A percentile compares a stretch with the other conserved stretches of the same genome.
phyloP scores from a whole-genome alignment of 2,888 invertebrate genomes.

The Antheraea assamensis region DNA sequence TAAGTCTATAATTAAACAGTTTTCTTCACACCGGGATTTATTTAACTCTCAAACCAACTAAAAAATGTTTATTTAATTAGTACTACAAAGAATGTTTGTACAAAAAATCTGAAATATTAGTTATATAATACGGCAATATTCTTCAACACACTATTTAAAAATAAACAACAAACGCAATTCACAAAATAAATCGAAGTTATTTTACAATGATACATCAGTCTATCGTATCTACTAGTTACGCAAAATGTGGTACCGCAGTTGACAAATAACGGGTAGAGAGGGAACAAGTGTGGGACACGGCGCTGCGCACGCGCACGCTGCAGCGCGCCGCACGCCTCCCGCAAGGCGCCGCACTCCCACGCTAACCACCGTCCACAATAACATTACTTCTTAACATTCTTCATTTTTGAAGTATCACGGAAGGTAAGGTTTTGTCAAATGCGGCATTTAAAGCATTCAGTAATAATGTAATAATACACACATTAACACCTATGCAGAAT shows the following conservation, averaged over 20 bases:
- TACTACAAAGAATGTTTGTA: too few species aligned
- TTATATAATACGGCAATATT: not conserved
- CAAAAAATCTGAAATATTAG: too few species aligned
- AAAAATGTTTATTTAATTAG: too few species aligned
- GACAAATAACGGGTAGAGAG: conserved; percentile 43
- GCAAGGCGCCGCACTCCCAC: conserved; percentile 36
- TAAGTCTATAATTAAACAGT: too few species aligned
- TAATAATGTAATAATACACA: too few species aligned
- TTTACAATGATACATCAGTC: not conserved
- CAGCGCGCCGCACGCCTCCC: conserved; percentile 44
- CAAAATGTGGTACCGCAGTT: conserved; percentile 29
- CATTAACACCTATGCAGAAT: too few species aligned
- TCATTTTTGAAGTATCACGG: not conserved
- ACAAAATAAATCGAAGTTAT: not conserved
- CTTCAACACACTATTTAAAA: not conserved
- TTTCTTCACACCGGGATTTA: too few species aligned
- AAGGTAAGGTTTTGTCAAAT: not conserved
- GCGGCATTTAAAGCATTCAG: not conserved
- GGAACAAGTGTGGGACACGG: conserved; percentile 28
- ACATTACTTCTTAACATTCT: not conserved
- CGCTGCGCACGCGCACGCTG: conserved; percentile 36
- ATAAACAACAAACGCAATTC: not conserved
- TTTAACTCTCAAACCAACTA: too few species aligned
- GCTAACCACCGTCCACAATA: conserved; percentile 32
- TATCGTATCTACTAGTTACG: not conserved